A percentile compares a stretch with the other conserved stretches of the same genome.
These are phyloP conservation scores for Dexiosoma caninum DNA, from an alignment of 2,888 invertebrate genomes.

Conservation along the genomic window DNA sequence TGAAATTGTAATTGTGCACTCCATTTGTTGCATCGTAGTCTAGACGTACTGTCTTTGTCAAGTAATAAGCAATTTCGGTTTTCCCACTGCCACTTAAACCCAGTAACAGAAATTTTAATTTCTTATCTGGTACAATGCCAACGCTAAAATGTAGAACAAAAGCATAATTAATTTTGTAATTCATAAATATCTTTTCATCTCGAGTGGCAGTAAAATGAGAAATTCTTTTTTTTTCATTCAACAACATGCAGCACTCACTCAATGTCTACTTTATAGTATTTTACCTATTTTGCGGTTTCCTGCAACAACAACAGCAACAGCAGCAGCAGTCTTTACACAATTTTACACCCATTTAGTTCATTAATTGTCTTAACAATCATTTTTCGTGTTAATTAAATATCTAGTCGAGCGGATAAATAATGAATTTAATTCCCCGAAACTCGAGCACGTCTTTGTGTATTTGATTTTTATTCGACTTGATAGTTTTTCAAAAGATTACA, in stretches of 20 bases:
- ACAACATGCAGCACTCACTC: no score
- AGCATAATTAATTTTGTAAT: neutral
- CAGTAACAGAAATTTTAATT: slow-evolving; percentile 71
- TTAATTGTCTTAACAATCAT: slow-evolving; percentile 44
- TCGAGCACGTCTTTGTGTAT: neutral
- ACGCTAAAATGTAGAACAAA: slow-evolving; percentile 52
- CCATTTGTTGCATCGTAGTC: slow-evolving; percentile 74
- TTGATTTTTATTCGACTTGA: slow-evolving; percentile 3
- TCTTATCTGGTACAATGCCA: slow-evolving; percentile 61
- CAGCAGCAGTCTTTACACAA: slow-evolving; percentile 63
- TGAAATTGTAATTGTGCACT: slow-evolving; percentile 68
- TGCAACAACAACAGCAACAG: slow-evolving; percentile 47
- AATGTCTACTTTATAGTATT: neutral
- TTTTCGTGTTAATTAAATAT: slow-evolving; percentile 37
- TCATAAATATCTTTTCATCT: slow-evolving; percentile 23
- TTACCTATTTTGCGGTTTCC: slow-evolving; percentile 60
- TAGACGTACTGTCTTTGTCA: slow-evolving; percentile 66
- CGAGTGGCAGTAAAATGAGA: slow-evolving; percentile 3
- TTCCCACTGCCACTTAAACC: slow-evolving; percentile 73
- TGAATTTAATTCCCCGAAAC: neutral
- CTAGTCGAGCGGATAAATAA: neutral
- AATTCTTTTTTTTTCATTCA: neutral
- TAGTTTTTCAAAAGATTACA: neutral
- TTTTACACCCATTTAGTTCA: slow-evolving; percentile 63
- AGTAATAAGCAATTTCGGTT: slow-evolving; percentile 72